A percentile compares a stretch with the other conserved stretches of the same genome.
phyloP scores from a whole-genome alignment of 1,140 invertebrate species.

The Zophobas atratus region DNA sequence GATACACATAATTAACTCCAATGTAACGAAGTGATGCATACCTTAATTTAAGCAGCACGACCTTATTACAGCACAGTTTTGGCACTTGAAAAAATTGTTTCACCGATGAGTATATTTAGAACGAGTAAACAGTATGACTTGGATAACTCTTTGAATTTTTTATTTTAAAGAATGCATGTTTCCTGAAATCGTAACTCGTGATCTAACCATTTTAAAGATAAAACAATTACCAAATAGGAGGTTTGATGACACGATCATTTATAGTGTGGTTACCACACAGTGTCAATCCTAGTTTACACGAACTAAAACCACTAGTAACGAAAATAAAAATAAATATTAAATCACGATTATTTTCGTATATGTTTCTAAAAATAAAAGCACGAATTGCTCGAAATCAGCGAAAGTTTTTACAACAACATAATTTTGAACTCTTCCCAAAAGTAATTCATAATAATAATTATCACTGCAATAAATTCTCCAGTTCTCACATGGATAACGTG shows the following conservation, averaged over 20 bases:
- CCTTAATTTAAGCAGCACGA: conserved; percentile 21
- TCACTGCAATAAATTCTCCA: not conserved
- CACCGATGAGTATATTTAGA: conserved; percentile 22
- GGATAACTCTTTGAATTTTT: not conserved
- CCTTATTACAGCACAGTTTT: conserved; percentile 23
- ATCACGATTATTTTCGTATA: conserved; percentile 18
- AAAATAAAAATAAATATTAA: conserved; percentile 31
- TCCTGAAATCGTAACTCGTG: not conserved
- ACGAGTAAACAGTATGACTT: conserved; percentile 19
- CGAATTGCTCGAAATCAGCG: conserved; percentile 18
- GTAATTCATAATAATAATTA: not conserved
- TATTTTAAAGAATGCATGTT: too few relatives aligned
- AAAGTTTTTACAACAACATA: conserved; percentile 20
- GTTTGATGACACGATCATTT: not conserved
- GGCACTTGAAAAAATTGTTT: conserved; percentile 35
- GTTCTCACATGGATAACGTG: not conserved
- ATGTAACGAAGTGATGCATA: conserved; percentile 16
- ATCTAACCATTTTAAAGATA: conserved; percentile 8
- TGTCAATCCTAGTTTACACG: not conserved
- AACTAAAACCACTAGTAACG: conserved; percentile 13
- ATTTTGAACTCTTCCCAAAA: conserved; percentile 19
- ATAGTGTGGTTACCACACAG: not conserved
- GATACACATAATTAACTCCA: not conserved
- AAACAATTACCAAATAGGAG: not conserved
- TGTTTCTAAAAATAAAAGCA: conserved; percentile 14